Evolutionary conservation across 1,140 invertebrate genomes (phyloP).

Genomic region (Cotesia typhae): DNA sequence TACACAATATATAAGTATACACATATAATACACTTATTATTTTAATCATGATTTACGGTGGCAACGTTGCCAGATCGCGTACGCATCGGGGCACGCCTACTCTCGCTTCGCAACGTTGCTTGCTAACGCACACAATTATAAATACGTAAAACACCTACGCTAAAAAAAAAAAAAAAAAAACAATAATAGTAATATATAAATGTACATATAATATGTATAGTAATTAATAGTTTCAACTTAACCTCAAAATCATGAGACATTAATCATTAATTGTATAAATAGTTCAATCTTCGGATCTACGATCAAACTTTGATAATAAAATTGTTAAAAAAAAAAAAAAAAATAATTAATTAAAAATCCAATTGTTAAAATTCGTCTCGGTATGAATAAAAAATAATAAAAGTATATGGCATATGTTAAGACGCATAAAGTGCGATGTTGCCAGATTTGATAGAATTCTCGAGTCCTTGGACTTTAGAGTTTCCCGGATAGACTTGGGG

Average conservation of each 20-base stretch:
- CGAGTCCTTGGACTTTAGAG: slow-evolving; percentile 42
- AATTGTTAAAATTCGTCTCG: not conserved
- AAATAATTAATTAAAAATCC: not conserved
- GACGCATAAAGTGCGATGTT: slow-evolving; percentile 40
- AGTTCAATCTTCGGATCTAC: no score
- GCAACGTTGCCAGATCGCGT: slow-evolving; percentile 58
- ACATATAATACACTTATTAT: slow-evolving; percentile 64
- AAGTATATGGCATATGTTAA: slow-evolving; percentile 1
- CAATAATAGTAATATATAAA: no score
- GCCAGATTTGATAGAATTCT: slow-evolving; percentile 37
- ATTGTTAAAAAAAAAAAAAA: no score
- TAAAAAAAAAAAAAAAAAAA: no score
- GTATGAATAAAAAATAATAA: slow-evolving; percentile 30
- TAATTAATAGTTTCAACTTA: no score
- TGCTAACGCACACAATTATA: slow-evolving; percentile 27
- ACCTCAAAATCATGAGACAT: no score
- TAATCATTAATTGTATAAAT: no score
- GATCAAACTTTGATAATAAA: no score
- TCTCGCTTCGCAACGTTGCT: slow-evolving; percentile 39
- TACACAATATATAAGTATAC: slow-evolving; percentile 14
- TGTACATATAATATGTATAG: no score
- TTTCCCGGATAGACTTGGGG: slow-evolving; percentile 39
- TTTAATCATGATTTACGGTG: slow-evolving; percentile 65
- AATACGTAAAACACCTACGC: not conserved
- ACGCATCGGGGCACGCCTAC: slow-evolving; percentile 55